Evolutionary conservation across 1,140 invertebrate species (phyloP), one percentile per base, ranked within the genome.

Genomic region (Caenorhabditis brenneri): DNA sequence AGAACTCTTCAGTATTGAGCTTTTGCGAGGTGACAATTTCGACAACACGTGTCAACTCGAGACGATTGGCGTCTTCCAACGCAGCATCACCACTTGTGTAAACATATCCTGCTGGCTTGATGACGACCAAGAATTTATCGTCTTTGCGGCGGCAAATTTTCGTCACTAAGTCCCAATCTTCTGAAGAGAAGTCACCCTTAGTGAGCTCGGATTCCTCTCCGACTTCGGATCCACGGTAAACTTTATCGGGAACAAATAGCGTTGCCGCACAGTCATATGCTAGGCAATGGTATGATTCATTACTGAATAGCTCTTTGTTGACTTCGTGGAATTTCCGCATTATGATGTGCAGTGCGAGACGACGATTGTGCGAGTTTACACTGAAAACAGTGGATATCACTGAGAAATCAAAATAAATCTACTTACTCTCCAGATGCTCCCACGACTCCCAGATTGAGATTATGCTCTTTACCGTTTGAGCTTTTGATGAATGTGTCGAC

Each of bases 11-110:
- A n/a, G 33, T 46, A 36, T 74, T 74, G 2, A 74, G 22, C 10
- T 74, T 74, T 9, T 74, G 65, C 1, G 65, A 74, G 4, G 65
- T 74, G 6, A 74, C 65, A 15, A 74, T 74, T 29, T 74, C 65
- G 6, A 74, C 65, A n/a, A 12, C 10, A 12, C 65, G 36, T 12
- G 65, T 74, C 36, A 74, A 42, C 15, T 74, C 65, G 5, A 42
- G 5, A 4, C 36, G 36, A 24, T 74, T 74, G 0, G 36, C 5
- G 1, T 7, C 6, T 9, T 74, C 65, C 36, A 42, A 27, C 1
- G 22, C 19, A 10, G 33, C 22, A 12, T 46, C 65, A 19, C 65
- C 65, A 12, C 15, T 16, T 6, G 65, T 42, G 22, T 74, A 42
- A 7, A 74, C 36, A 9, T 24, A 6, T 12, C 65, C 65, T 3